A percentile compares a stretch with the other conserved stretches of the same genome.
phyloP scores from a whole-genome alignment of 1,140 invertebrate genomes.

The Leptoteleia sp. region DNA sequence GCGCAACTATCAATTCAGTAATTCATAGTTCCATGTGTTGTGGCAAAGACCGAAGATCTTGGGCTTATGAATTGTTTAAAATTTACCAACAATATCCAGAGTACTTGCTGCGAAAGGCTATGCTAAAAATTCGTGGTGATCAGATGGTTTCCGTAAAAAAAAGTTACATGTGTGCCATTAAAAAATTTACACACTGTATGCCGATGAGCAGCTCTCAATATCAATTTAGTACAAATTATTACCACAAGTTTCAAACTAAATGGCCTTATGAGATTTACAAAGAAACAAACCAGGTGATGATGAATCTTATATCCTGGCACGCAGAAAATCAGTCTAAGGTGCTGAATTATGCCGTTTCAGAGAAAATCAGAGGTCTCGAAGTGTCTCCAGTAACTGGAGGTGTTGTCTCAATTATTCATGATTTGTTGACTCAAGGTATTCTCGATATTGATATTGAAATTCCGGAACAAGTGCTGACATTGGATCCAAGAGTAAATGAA shows the following conservation, averaged over 20 bases:
- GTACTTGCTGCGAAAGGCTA: conserved; percentile 82
- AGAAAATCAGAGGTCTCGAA: conserved; percentile 64
- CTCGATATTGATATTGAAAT: conserved; percentile 82
- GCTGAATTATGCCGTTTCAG: conserved; percentile 32
- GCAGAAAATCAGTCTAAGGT: conserved; percentile 36
- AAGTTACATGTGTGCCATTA: conserved; percentile 71
- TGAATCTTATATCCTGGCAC: conserved; percentile 70
- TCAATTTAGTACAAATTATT: conserved; percentile 80
- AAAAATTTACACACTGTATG: conserved; percentile 78
- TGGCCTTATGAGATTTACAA: conserved; percentile 80
- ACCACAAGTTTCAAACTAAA: conserved; percentile 81
- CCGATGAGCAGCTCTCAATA: conserved; percentile 83
- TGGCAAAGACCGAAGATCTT: conserved; percentile 83
- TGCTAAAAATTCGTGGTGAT: conserved; percentile 82
- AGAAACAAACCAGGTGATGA: conserved; percentile 73
- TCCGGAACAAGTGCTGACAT: conserved; percentile 83
- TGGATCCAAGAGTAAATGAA: conserved; percentile 82
- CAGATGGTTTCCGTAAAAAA: conserved; percentile 83
- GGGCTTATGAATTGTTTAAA: conserved; percentile 85
- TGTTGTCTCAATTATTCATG: conserved; percentile 72
- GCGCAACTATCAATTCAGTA: conserved; percentile 80
- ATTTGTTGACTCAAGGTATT: conserved; percentile 67
- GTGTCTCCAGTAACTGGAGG: conserved; percentile 71
- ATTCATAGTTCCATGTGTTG: conserved; percentile 85
- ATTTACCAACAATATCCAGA: conserved; percentile 88